Evolutionary conservation across 2,888 invertebrate species (phyloP), one percentile per base, ranked within the genome.

Genomic region (Eustalomyia histrio): DNA sequence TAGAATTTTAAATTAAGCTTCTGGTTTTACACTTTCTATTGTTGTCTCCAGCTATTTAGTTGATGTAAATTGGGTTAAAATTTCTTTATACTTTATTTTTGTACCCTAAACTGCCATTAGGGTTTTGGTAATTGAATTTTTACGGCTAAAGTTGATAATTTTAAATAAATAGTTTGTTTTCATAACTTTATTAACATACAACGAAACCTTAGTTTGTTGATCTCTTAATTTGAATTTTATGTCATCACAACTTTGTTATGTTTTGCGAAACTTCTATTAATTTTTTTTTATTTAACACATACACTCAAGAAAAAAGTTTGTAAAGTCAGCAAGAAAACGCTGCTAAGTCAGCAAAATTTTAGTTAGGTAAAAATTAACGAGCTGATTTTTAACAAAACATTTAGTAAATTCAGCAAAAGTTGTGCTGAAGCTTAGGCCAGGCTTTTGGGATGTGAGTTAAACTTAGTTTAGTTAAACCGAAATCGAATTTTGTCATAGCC

Each of bases 21-120:
- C 43, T 47, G 43, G n/a, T 47, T n/a, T 14, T n/a, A 47, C 43
- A 47, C 14, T n/a, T 47, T 47, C 43, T 47, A n/a, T 47, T n/a
- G 43, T 47, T 47, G 14, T 47, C 9, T n/a, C n/a, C 43, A 47
- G 43, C n/a, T 47, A 47, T n/a, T 47, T 0, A 39, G 12, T 39
- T 39, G 39, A 2, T 39, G 12, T 8, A 39, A 39, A 39, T 39
- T 12, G 39, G 39, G 12, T 12, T 39, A 12, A 12, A 39, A 39
- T 5, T 39, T 47, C 43, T 5, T 47, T 2, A 43, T n/a, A n/a
- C n/a, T 14, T 12, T n/a, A n/a, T 47, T n/a, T 47, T 3, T 47
- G n/a, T 47, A 47, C 43, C 2, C 39, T 12, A 47, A n/a, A n/a
- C n/a, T 14, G n/a, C 43, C 43, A 4, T 47, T 14, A 47, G 43